A percentile compares a stretch with the other conserved stretches of the same genome.
phyloP scores from a whole-genome alignment of 2,113 vertebrate species.

The Phalacrocorax aristotelis region DNA sequence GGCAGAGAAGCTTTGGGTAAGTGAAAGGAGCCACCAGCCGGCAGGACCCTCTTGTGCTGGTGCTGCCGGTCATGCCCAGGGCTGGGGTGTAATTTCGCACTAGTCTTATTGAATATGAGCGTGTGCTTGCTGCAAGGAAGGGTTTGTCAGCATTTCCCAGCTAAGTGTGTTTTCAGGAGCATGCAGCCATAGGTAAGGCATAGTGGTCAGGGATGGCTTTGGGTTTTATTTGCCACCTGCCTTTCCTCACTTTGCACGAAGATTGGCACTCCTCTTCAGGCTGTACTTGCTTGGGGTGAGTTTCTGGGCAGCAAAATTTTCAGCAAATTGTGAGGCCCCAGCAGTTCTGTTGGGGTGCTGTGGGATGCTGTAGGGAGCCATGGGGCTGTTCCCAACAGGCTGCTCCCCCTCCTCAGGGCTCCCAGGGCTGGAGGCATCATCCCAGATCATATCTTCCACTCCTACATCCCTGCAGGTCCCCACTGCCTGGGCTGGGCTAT shows the following conservation, averaged over 20 bases:
- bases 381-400: background rate
- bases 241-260: rapidly evolving
- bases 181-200: background rate
- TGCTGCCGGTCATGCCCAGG: rapidly evolving
- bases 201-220: rapidly evolving
- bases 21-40: background rate
- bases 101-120: rapidly evolving
- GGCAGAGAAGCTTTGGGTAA: background rate
- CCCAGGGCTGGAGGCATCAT: background rate
- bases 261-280: rapidly evolving
- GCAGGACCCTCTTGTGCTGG: too few relatives aligned
- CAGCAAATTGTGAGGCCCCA: rapidly evolving
- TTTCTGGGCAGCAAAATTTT: background rate
- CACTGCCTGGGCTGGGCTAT: background rate
- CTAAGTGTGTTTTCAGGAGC: rapidly evolving
- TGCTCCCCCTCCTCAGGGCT: background rate
- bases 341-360: background rate
- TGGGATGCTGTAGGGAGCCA: background rate
- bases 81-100: background rate
- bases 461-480: background rate
- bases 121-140: background rate
- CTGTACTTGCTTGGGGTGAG: background rate
- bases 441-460: background rate
- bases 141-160: background rate
- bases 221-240: background rate